Conservation (phyloP, 2,888 invertebrate species). For the Thymelicus sylvestris region DNA sequence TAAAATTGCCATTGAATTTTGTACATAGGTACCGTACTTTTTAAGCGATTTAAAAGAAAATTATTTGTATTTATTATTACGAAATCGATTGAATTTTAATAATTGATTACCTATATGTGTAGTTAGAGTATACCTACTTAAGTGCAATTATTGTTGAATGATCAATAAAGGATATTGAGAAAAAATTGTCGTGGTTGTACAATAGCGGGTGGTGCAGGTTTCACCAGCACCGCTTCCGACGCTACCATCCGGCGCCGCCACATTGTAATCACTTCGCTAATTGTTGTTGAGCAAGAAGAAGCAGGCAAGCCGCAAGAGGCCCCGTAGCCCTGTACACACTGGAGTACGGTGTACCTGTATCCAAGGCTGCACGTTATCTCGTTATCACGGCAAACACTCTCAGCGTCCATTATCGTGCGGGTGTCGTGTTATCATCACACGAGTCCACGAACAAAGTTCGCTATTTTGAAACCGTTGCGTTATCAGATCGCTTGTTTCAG, state of each 20-base stretch:
- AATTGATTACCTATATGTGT: slow-evolving; percentile 75
- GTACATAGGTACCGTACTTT: slow-evolving; percentile 50
- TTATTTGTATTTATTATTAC: slow-evolving; percentile 49
- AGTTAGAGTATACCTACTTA: slow-evolving; percentile 65
- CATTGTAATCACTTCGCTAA: neutral
- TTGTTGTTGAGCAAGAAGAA: neutral
- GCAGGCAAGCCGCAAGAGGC: neutral
- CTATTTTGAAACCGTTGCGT: slow-evolving; percentile 12
- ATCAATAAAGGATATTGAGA: slow-evolving; percentile 63
- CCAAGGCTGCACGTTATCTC: slow-evolving; percentile 15
- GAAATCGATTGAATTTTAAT: slow-evolving; percentile 63
- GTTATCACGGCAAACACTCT: slow-evolving; percentile 16
- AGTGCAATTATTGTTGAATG: slow-evolving; percentile 77
- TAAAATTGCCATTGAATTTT: slow-evolving; percentile 50
- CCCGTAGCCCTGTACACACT: no score
- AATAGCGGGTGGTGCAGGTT: slow-evolving; percentile 13
- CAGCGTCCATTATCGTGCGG: slow-evolving; percentile 14
- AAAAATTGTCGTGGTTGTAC: slow-evolving; percentile 39
- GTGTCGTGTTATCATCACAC: neutral
- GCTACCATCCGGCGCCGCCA: neutral
- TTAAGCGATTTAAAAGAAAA: slow-evolving; percentile 51
- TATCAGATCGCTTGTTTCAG: neutral
- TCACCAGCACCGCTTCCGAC: slow-evolving; percentile 15
- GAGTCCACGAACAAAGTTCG: neutral
- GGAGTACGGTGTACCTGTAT: no score